phyloP scores from a whole-genome alignment of 30 jellyfish, hydroid and myxozoan species.

The Turritopsis dohrnii region DNA sequence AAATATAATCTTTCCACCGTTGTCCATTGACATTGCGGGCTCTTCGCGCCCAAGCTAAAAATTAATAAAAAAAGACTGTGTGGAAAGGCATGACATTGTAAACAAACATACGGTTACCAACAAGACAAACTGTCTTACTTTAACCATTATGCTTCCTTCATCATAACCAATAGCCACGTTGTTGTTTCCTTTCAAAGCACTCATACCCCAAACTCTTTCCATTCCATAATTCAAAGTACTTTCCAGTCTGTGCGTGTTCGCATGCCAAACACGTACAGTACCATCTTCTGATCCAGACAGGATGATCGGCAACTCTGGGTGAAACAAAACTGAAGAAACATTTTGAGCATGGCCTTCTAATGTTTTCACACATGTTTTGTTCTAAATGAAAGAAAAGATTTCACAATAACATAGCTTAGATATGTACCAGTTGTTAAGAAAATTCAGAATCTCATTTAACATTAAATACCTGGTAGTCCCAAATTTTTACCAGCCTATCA shows the following conservation, averaged over 20 bases:
- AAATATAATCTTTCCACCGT: slow-evolving; percentile 86
- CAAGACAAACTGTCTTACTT: slow-evolving; percentile 33
- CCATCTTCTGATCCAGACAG: slow-evolving; percentile 99
- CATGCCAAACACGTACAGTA: slow-evolving; percentile 96
- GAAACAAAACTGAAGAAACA: slow-evolving; percentile 87
- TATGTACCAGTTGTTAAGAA: too few species aligned
- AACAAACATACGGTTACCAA: not conserved
- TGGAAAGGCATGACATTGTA: not conserved
- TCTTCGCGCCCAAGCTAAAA: slow-evolving; percentile 95
- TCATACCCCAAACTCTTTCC: slow-evolving; percentile 98
- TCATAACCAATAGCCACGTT: slow-evolving; percentile 94
- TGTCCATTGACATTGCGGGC: slow-evolving; percentile 99
- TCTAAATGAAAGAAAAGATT: slow-evolving; percentile 35
- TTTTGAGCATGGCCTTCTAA: slow-evolving; percentile 97
- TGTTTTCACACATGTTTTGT: slow-evolving; percentile 94
- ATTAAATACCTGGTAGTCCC: slow-evolving; percentile 99
- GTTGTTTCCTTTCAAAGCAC: slow-evolving; percentile 85
- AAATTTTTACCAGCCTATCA: slow-evolving; percentile 88
- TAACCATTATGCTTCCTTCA: slow-evolving; percentile 95
- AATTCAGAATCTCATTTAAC: too few species aligned
- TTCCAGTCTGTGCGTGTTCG: slow-evolving; percentile 90
- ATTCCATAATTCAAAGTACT: slow-evolving; percentile 92
- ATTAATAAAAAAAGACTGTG: not conserved
- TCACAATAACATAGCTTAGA: too few species aligned
- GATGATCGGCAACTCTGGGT: slow-evolving; percentile 95